phyloP scores from a whole-genome alignment of 1,140 invertebrate species.

The Antheraea pernyi region DNA sequence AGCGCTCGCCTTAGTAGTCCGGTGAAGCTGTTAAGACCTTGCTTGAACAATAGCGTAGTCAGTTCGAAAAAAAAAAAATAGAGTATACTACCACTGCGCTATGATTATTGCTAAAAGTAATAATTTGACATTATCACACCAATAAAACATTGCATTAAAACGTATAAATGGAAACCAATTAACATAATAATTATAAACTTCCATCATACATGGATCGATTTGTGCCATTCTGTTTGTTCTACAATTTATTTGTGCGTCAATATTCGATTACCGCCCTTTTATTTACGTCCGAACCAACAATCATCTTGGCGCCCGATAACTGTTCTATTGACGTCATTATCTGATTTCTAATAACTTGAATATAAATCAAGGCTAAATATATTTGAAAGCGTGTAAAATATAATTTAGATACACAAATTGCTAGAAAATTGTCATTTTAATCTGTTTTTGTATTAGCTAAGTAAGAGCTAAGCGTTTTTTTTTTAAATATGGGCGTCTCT shows the following conservation, averaged over 20 bases:
- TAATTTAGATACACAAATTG: neutral
- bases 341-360: constrained; percentile 5
- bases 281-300: constrained; percentile 11
- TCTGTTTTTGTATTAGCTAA: too few relatives aligned
- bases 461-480: too few relatives aligned
- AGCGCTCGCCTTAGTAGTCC: too few relatives aligned
- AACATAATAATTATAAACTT: neutral
- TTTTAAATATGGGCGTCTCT: too few relatives aligned
- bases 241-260: neutral
- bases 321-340: constrained; percentile 4
- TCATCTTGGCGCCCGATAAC: neutral
- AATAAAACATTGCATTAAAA: neutral
- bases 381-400: neutral
- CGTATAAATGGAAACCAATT: neutral
- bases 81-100: too few relatives aligned
- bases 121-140: neutral
- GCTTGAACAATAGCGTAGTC: too few relatives aligned
- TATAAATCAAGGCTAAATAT: neutral
- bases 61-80: too few relatives aligned
- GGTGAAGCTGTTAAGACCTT: too few relatives aligned
- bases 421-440: neutral
- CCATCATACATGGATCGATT: neutral
- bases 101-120: too few relatives aligned
- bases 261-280: neutral
- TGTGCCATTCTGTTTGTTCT: neutral